Conservation (phyloP, 2,888 invertebrate genomes). For the Drosophila siamana region DNA sequence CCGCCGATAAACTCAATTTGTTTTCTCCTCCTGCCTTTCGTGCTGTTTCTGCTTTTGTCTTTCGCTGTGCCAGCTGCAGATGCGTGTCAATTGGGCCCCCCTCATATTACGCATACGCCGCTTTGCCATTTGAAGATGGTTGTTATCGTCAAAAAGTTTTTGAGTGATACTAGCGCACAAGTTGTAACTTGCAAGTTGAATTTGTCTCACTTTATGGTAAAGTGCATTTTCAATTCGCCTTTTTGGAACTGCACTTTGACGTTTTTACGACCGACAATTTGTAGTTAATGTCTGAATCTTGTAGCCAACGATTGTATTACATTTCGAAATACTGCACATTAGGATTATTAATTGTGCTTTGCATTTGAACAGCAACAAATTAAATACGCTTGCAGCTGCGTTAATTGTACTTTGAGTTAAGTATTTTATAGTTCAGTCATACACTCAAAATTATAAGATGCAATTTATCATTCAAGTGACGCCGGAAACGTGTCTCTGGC, state of each 20-base stretch:
- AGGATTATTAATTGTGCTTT: neutral
- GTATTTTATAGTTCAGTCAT: neutral
- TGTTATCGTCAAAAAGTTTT: slow-evolving; percentile 59
- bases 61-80: neutral
- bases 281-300: slow-evolving; percentile 21
- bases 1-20: slow-evolving; percentile 75
- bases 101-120: slow-evolving; percentile 60
- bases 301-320: neutral
- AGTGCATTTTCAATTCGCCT: slow-evolving; percentile 38
- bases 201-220: slow-evolving; percentile 39
- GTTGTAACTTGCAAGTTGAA: slow-evolving; percentile 36
- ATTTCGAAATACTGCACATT: neutral
- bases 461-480: slow-evolving; percentile 59
- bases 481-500: slow-evolving; percentile 58
- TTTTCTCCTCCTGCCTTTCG: slow-evolving; percentile 39
- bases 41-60: neutral
- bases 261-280: slow-evolving; percentile 34
- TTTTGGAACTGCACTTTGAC: slow-evolving; percentile 20
- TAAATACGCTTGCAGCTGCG: neutral
- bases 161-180: slow-evolving; percentile 37
- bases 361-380: neutral
- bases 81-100: slow-evolving; percentile 21
- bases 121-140: slow-evolving; percentile 36
- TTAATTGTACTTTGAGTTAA: slow-evolving; percentile 2
- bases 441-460: slow-evolving; percentile 44